phyloP scores from a whole-genome alignment of 2,888 invertebrate genomes.

The Drosophila percnosoma region DNA sequence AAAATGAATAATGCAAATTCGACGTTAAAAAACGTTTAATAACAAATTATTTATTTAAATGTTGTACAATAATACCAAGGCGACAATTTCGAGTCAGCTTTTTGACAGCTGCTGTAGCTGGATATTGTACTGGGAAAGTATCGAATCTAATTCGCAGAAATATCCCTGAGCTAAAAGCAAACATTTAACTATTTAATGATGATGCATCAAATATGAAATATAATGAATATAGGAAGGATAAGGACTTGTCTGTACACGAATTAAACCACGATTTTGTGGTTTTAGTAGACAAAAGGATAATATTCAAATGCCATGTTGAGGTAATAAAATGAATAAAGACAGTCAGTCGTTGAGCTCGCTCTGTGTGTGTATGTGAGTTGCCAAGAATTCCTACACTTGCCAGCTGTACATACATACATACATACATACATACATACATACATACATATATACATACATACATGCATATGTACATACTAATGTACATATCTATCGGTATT shows the following conservation, averaged over 20 bases:
- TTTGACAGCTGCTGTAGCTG: background rate
- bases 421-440: background rate
- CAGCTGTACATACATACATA: background rate
- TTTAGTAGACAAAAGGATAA: background rate
- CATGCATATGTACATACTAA: background rate
- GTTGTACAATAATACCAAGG: background rate
- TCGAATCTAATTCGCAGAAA: background rate
- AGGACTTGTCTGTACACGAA: background rate
- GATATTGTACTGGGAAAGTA: background rate
- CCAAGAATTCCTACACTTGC: constrained; percentile 24
- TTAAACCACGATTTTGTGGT: background rate
- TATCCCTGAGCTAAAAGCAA: background rate
- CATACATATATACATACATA: background rate
- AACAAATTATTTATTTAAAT: background rate
- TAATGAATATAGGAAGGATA: background rate
- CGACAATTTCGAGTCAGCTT: background rate
- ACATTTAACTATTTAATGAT: background rate
- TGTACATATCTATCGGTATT: constrained; percentile 12
- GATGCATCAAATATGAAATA: background rate
- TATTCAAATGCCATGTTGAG: background rate
- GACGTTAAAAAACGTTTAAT: background rate
- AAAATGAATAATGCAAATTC: background rate
- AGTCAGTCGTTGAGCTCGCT: background rate
- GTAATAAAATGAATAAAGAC: background rate
- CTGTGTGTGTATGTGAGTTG: constrained; percentile 32